Evolutionary conservation across 2,113 vertebrate genomes (phyloP).

Genomic region (Cheirogaleus medius): DNA sequence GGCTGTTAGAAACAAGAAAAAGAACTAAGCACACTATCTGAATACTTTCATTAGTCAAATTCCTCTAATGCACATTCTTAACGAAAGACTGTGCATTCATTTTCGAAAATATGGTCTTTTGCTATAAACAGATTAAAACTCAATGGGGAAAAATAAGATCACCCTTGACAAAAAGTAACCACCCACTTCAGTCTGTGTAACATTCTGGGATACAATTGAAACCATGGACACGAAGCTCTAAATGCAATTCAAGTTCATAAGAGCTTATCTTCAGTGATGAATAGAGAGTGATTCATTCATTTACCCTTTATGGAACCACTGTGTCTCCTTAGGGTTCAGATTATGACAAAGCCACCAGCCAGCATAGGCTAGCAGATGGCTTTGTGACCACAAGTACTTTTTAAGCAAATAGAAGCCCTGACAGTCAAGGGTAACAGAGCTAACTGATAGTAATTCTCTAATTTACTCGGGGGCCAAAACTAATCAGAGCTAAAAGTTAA

Average conservation of each 20-base stretch:
- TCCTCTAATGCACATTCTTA: slow-evolving; percentile 16
- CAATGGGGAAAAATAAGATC: slow-evolving; percentile 60
- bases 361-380: not conserved
- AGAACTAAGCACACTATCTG: not conserved
- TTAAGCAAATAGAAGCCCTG: not conserved
- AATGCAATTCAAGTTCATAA: slow-evolving; percentile 37
- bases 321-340: slow-evolving; percentile 33
- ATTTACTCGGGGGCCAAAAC: slow-evolving; percentile 35
- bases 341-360: not conserved
- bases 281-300: not conserved
- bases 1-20: not conserved
- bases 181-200: slow-evolving; percentile 29
- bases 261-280: slow-evolving; percentile 53
- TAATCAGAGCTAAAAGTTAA: not conserved
- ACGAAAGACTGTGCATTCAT: slow-evolving; percentile 37
- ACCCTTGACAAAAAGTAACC: slow-evolving; percentile 43
- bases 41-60: not conserved
- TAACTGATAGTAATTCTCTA: not conserved
- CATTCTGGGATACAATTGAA: slow-evolving; percentile 54
- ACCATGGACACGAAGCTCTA: slow-evolving; percentile 41
- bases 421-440: not conserved
- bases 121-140: slow-evolving; percentile 35
- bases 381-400: not conserved
- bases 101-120: slow-evolving; percentile 33
- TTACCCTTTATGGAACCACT: slow-evolving; percentile 8